Conservation (phyloP, 2,113 vertebrate species). For the Microcebus lehilahytsara region DNA sequence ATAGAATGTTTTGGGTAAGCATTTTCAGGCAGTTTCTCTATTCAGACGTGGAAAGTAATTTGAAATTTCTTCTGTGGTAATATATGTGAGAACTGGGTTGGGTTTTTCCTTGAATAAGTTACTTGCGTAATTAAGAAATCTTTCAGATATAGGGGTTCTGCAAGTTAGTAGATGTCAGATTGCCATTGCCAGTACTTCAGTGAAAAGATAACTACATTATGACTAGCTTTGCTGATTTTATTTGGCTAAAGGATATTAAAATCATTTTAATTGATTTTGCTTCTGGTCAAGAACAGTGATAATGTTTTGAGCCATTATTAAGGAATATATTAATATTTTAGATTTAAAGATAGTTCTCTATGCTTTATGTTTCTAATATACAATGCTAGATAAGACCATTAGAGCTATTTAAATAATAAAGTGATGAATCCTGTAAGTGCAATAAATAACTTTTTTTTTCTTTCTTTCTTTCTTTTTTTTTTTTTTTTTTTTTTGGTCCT, state of each 20-base stretch:
- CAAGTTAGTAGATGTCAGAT: slow-evolving; percentile 50
- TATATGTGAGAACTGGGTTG: slow-evolving; percentile 53
- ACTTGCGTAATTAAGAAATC: slow-evolving; percentile 59
- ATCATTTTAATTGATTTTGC: slow-evolving; percentile 60
- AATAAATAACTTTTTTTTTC: neutral
- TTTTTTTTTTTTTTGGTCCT: neutral
- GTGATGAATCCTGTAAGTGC: neutral
- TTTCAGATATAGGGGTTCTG: slow-evolving; percentile 12
- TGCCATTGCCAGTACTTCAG: neutral
- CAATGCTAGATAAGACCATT: neutral
- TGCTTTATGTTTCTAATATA: neutral
- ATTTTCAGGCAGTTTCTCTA: slow-evolving; percentile 34
- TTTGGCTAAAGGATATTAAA: slow-evolving; percentile 46
- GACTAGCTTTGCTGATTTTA: slow-evolving; percentile 34
- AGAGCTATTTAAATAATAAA: neutral
- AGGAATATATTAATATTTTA: slow-evolving; percentile 35
- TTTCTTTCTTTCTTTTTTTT: neutral
- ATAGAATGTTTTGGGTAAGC: slow-evolving; percentile 1
- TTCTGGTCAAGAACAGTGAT: slow-evolving; percentile 25
- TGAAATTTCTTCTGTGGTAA: slow-evolving; percentile 60
- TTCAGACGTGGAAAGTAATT: slow-evolving; percentile 31
- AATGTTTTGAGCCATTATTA: neutral
- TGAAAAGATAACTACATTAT: slow-evolving; percentile 51
- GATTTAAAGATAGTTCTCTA: neutral
- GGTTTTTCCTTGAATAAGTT: slow-evolving; percentile 60